Percentiles rank a stretch among this genome's conserved stretches.
Conservation (phyloP, 2,888 invertebrate genomes). For the Lasioglossum morio region DNA sequence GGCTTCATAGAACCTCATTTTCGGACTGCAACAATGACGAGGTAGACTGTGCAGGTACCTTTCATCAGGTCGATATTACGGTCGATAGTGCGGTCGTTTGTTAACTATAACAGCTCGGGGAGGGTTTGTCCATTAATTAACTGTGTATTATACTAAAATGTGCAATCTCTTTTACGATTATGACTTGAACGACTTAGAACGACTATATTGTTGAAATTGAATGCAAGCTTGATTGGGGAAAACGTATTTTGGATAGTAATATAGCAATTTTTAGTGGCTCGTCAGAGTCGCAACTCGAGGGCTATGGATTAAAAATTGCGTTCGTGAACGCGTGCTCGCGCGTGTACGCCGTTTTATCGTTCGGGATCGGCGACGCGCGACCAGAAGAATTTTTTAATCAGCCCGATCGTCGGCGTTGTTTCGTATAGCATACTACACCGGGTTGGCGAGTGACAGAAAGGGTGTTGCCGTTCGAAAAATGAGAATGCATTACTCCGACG, state of each 20-base stretch:
- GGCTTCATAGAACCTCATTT: slow-evolving; percentile 22
- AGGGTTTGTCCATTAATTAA: no score
- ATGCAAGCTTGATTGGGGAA: no score
- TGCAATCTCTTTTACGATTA: no score
- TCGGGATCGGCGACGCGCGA: slow-evolving; percentile 42
- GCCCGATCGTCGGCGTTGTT: slow-evolving; percentile 46
- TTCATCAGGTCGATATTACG: not conserved
- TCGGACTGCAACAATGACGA: slow-evolving; percentile 24
- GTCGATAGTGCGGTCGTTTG: slow-evolving; percentile 15
- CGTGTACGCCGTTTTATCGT: slow-evolving; percentile 20
- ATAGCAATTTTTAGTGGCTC: no score
- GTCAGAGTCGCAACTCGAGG: no score
- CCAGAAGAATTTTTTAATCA: slow-evolving; percentile 62
- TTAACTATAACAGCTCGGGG: not conserved
- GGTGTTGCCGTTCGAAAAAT: slow-evolving; percentile 75
- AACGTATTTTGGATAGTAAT: no score
- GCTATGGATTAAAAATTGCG: not conserved
- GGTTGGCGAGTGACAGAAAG: slow-evolving; percentile 50
- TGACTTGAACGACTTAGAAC: no score
- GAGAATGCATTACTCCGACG: slow-evolving; percentile 80
- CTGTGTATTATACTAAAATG: no score
- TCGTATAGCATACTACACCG: slow-evolving; percentile 11
- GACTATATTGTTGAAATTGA: no score
- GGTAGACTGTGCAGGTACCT: slow-evolving; percentile 28
- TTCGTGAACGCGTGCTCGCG: slow-evolving; percentile 17